A percentile compares a stretch with the other conserved stretches of the same genome.
Evolutionary conservation across 2,797 vertebrate genomes (phyloP).

Genomic region (Lepus townsendii): DNA sequence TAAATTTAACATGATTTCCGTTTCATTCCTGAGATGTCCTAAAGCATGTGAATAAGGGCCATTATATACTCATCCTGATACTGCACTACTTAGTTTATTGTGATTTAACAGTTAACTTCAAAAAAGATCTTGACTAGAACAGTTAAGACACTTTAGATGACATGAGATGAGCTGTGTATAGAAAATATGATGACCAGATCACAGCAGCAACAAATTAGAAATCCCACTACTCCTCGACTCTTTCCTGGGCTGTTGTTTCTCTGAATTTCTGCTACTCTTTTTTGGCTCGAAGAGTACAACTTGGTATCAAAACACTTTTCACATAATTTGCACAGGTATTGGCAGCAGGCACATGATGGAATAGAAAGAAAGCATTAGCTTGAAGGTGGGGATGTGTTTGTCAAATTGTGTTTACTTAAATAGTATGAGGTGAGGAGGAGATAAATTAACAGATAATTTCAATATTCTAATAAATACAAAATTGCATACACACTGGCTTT

Average conservation of each 20-base stretch:
- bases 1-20: neutral
- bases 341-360: neutral
- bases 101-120: neutral
- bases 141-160: neutral
- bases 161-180: neutral
- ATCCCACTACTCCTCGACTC: neutral
- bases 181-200: neutral
- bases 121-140: neutral
- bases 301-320: neutral
- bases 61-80: neutral
- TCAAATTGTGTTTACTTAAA: neutral
- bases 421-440: neutral
- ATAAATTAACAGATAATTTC: neutral
- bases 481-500: neutral
- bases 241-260: neutral
- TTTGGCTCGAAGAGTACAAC: neutral
- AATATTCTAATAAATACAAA: conserved; percentile 34
- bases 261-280: neutral
- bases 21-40: neutral
- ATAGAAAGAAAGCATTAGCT: neutral
- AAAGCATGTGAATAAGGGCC: neutral
- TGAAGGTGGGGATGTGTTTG: neutral
- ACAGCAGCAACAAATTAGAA: neutral
- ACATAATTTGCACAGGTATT: neutral
- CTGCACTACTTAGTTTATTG: neutral